These are phyloP conservation scores for Synanthedon tipuliformis DNA, from an alignment of 2,888 invertebrate genomes.

Conservation along the genomic window DNA sequence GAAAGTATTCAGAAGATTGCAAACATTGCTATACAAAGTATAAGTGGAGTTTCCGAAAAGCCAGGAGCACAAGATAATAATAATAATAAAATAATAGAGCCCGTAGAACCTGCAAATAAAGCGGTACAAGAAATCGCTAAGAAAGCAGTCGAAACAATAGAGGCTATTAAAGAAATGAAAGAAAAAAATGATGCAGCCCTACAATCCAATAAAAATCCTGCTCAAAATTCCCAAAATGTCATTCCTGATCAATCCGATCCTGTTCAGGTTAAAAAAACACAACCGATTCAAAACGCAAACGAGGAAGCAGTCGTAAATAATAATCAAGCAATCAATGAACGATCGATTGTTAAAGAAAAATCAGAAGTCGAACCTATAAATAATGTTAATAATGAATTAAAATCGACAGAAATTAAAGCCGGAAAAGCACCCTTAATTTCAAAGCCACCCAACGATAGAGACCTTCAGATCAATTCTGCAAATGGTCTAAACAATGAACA, in stretches of 20 bases:
- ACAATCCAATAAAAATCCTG: background rate
- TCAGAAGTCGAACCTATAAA: slow-evolving; percentile 3
- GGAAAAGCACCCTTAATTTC: too few relatives aligned
- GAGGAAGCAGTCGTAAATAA: slow-evolving; percentile 6
- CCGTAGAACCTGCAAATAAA: slow-evolving; percentile 27
- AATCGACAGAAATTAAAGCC: too few relatives aligned
- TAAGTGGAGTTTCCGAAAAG: slow-evolving; percentile 50
- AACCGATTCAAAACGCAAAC: slow-evolving; percentile 3
- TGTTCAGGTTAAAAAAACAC: slow-evolving; percentile 1
- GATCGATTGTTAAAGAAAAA: slow-evolving; percentile 5
- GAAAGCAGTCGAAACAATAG: slow-evolving; percentile 51
- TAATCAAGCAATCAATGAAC: slow-evolving; percentile 2
- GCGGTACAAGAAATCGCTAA: slow-evolving; percentile 63
- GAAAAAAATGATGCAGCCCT: slow-evolving; percentile 13
- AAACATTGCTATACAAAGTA: slow-evolving; percentile 54
- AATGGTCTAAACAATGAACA: background rate
- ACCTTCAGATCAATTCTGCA: background rate
- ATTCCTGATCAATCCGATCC: background rate
- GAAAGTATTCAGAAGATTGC: slow-evolving; percentile 66
- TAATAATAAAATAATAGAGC: slow-evolving; percentile 6
- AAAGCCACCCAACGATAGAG: too few relatives aligned
- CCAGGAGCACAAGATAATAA: slow-evolving; percentile 14
- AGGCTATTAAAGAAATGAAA: slow-evolving; percentile 56
- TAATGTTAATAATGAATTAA: slow-evolving; percentile 2
- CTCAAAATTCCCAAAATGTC: background rate